Conservation (phyloP, 2,113 vertebrate species). For the Peromyscus polionotus region DNA sequence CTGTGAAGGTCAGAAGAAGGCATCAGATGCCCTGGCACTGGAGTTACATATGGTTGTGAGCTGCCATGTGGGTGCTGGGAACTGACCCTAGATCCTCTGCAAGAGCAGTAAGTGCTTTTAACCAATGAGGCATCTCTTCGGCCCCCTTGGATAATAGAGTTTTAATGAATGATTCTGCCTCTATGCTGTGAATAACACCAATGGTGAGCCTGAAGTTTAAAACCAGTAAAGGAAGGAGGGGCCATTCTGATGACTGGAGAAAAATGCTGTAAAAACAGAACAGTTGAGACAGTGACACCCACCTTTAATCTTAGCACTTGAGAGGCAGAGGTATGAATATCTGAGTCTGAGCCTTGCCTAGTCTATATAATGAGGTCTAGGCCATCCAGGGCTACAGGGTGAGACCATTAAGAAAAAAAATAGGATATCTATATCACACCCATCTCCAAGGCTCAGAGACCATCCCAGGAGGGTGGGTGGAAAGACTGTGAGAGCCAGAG, state of each 20-base stretch:
- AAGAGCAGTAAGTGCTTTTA: neutral
- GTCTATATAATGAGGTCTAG: neutral
- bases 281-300: neutral
- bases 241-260: neutral
- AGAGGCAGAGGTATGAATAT: neutral
- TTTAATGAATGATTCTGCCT: slow-evolving; percentile 32
- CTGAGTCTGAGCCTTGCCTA: neutral
- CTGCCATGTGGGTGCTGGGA: neutral
- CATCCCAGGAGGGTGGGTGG: neutral
- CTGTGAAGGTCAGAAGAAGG: neutral
- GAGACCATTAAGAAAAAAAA: too few species aligned
- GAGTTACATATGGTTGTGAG: neutral
- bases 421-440: neutral
- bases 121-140: neutral
- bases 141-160: neutral
- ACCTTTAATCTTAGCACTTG: neutral
- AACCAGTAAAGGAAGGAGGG: neutral
- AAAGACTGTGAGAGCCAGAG: neutral
- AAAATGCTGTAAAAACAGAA: neutral
- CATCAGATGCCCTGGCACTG: neutral
- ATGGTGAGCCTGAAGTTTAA: neutral
- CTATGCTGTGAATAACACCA: neutral
- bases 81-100: neutral
- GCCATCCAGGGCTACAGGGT: neutral
- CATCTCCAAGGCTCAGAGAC: neutral